A percentile compares a stretch with the other conserved stretches of the same genome.
phyloP scores from a whole-genome alignment of 2,888 invertebrate species.

The Lasioglossum marginatum region DNA sequence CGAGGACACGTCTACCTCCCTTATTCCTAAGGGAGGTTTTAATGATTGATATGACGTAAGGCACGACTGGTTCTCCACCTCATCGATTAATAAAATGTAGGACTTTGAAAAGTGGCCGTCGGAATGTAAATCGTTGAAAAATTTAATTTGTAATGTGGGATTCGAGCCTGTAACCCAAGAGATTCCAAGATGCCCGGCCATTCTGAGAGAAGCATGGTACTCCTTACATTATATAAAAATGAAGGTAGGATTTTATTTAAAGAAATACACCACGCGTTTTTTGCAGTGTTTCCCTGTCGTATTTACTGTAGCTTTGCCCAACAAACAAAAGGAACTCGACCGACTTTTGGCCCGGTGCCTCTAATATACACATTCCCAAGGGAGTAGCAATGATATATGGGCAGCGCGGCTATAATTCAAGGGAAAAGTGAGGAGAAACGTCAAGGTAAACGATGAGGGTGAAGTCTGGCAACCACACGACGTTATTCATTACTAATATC shows the following conservation, averaged over 20 bases:
- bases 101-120: background rate
- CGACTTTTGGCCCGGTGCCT: constrained; percentile 9
- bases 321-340: constrained; percentile 26
- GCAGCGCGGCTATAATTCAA: constrained; percentile 47
- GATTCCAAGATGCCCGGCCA: background rate
- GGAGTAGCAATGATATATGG: constrained; percentile 37
- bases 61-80: background rate
- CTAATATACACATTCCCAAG: constrained; percentile 32
- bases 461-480: constrained; percentile 49
- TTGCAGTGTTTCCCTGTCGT: background rate
- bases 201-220: background rate
- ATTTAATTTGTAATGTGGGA: background rate
- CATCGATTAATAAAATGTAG: background rate
- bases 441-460: constrained; percentile 54
- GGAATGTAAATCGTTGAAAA: background rate
- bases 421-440: constrained; percentile 43
- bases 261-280: background rate
- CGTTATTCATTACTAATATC: constrained; percentile 62
- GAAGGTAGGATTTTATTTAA: background rate
- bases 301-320: background rate
- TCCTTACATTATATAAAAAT: too few relatives aligned
- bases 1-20: background rate
- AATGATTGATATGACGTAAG: background rate
- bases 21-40: background rate
- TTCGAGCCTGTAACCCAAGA: background rate